Percentiles rank a stretch among this genome's conserved stretches.
phyloP scores from a whole-genome alignment of 2,797 vertebrate genomes.

The Phalanger gymnotis region DNA sequence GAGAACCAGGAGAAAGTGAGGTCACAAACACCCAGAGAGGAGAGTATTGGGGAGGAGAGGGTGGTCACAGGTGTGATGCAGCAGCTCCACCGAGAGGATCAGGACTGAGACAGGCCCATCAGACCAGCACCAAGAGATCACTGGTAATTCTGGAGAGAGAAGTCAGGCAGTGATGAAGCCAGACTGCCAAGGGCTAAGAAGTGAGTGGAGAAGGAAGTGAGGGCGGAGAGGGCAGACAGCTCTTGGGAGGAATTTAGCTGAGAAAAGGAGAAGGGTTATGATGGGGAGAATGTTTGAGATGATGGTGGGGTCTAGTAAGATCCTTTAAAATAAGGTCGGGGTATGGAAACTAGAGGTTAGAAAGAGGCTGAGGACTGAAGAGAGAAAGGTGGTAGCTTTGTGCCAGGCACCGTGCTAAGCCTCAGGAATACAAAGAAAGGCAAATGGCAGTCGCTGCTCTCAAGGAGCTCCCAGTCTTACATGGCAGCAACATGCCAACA shows the following conservation, averaged over 20 bases:
- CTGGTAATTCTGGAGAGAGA: background rate
- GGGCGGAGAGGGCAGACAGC: background rate
- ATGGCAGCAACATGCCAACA: background rate
- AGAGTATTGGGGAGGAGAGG: background rate
- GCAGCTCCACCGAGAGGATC: background rate
- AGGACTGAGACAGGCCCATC: background rate
- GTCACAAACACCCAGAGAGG: too few species aligned
- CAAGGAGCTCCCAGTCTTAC: background rate
- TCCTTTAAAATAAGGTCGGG: background rate
- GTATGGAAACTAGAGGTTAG: background rate
- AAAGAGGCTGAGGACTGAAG: background rate
- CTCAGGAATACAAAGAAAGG: background rate
- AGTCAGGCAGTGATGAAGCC: background rate
- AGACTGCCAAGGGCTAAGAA: background rate
- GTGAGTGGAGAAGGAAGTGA: background rate
- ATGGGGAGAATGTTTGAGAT: background rate
- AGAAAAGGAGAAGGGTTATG: background rate
- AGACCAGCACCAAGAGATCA: background rate
- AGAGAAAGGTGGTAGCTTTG: too few species aligned
- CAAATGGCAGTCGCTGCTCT: background rate
- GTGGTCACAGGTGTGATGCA: background rate
- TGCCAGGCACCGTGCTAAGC: background rate
- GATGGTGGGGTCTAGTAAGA: background rate
- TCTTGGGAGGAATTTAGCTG: too few species aligned
- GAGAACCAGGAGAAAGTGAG: background rate